Base-by-base conservation (phyloP, 2,888 invertebrate genomes). In the Syrphus vitripennis region DNA sequence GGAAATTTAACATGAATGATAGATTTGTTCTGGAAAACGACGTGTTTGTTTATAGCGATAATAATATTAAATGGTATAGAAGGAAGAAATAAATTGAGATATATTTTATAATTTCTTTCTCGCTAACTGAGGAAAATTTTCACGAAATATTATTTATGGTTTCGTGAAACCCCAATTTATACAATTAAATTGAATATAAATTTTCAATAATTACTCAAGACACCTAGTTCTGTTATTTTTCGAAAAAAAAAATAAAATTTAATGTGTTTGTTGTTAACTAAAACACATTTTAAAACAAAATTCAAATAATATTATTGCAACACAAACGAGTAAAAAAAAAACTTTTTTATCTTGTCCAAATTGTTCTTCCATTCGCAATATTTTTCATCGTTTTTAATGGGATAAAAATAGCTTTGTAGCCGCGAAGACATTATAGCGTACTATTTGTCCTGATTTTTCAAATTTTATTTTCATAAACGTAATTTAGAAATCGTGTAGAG, bases 381-480 rank as follows among this genome's bases (percentile, higher is more conserved):
- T 12, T 63, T 4, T 59, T 37, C 34, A 42, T 16, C 63, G 26
- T 12, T 19, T 42, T 42, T 16, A 4, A 2, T 14, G 1, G 29
- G 63, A 26, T 63, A 63, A 63, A 63, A 63, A 63, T 63, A 63
- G 26, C 7, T 59, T n/a, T 37, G 9, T 3, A 14, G 59, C n/a
- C 21, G 12, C 24, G 12, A 59, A 37, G 59, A 59, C 7, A n/a
- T 21, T 1, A 4, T 19, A 34, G 12, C 19, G 42, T 63, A 34
- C 12, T 63, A 40, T 63, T 42, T 63, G 42, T 42, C 40, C 21
- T 37, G 19, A 42, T 42, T 63, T 61, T 61, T 26, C 10, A 4
- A 16, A 5, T 26, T 42, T 16, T 3, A 16, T 24, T 29, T 63
- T 16, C 34, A 21, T 6, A 37, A 12, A 24, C 2, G 16, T 40